phyloP scores from a whole-genome alignment of 2,113 vertebrate genomes.

The Gymnogyps californianus region DNA sequence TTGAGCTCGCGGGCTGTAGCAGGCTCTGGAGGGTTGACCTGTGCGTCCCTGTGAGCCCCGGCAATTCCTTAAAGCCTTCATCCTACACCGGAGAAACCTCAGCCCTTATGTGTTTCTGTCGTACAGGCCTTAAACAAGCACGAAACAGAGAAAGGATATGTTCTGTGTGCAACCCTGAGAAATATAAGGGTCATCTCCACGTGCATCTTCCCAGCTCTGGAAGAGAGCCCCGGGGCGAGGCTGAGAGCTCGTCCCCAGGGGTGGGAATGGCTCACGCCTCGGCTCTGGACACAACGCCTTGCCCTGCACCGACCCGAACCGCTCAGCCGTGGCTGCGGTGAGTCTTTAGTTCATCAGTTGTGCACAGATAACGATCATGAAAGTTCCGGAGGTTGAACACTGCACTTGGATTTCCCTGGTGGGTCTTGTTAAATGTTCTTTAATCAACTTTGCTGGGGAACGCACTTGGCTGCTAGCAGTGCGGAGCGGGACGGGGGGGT shows the following conservation, averaged over 20 bases:
- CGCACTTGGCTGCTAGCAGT: background rate
- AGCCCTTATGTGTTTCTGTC: background rate
- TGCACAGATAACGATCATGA: background rate
- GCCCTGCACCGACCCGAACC: background rate
- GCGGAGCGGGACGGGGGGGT: background rate
- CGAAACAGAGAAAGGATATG: background rate
- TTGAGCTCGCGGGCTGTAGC: background rate
- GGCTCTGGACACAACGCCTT: background rate
- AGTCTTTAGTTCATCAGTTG: background rate
- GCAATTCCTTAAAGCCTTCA: background rate
- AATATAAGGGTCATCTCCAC: rapidly evolving
- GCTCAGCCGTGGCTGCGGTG: background rate
- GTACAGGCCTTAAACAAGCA: rapidly evolving
- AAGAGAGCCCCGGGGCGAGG: background rate
- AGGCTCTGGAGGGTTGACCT: background rate
- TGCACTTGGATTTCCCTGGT: background rate
- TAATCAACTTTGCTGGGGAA: background rate
- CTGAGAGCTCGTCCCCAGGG: background rate
- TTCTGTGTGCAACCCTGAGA: background rate
- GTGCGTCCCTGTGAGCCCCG: background rate
- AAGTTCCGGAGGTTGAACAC: background rate
- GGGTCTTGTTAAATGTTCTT: background rate
- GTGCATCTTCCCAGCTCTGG: background rate
- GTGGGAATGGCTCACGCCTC: background rate
- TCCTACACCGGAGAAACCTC: background rate